Evolutionary conservation across 2,113 vertebrate genomes (phyloP).

Genomic region (Eretmochelys imbricata): DNA sequence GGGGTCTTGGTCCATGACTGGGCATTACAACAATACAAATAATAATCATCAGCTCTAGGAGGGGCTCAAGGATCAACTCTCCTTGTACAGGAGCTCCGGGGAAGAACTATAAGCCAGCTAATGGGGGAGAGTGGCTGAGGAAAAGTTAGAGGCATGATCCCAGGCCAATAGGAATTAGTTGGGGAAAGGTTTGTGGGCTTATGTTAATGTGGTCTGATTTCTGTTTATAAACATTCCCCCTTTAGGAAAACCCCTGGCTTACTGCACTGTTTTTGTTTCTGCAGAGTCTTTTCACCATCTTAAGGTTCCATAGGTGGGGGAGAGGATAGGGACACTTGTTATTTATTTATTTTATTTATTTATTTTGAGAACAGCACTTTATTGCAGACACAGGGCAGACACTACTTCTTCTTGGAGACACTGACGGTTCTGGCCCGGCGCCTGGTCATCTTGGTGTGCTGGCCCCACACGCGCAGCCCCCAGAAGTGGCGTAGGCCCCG

Average conservation of each 20-base stretch:
- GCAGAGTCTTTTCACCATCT: background rate
- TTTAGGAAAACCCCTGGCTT: background rate
- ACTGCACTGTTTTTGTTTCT: background rate
- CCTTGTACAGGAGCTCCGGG: background rate
- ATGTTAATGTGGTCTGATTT: background rate
- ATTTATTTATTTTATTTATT: background rate
- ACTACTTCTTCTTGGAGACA: conserved; percentile 97
- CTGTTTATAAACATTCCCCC: background rate
- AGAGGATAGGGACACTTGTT: background rate
- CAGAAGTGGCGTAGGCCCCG: conserved; percentile 94
- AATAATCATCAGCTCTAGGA: too few species aligned
- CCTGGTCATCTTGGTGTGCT: conserved; percentile 95
- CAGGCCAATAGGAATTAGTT: background rate
- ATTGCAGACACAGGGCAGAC: background rate
- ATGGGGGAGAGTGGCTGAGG: accelerated
- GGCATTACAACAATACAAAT: too few species aligned
- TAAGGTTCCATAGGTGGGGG: background rate
- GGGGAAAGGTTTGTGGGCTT: too few species aligned
- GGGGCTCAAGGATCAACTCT: too few species aligned
- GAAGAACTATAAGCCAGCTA: background rate
- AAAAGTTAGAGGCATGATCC: background rate
- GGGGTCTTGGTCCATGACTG: too few species aligned
- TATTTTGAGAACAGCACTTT: background rate
- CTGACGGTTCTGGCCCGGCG: conserved; percentile 92
- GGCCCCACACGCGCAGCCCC: conserved; percentile 93